Evolutionary conservation across 2,888 invertebrate species (phyloP).

Genomic region (Formica aserva): DNA sequence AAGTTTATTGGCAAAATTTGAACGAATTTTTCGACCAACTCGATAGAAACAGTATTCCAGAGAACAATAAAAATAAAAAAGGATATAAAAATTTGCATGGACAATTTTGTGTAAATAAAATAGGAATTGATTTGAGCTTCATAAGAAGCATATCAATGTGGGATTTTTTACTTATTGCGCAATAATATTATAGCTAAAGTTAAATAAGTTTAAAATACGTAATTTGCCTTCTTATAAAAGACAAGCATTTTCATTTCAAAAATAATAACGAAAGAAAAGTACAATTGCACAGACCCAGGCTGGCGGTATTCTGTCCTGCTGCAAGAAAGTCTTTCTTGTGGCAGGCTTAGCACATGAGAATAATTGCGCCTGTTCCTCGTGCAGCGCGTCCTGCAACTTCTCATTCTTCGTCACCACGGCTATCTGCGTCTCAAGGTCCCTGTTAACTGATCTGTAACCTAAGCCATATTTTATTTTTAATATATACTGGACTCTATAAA

Average conservation of each 20-base stretch:
- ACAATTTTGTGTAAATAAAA: neutral
- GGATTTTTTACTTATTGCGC: slow-evolving; percentile 3
- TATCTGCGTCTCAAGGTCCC: slow-evolving; percentile 97
- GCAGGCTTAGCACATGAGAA: slow-evolving; percentile 89
- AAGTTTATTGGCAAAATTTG: neutral
- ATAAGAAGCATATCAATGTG: neutral
- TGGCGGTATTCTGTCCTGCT: slow-evolving; percentile 81
- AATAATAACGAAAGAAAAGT: slow-evolving; percentile 83
- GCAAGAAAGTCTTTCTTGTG: slow-evolving; percentile 84
- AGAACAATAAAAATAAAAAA: neutral
- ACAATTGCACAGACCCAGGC: slow-evolving; percentile 82
- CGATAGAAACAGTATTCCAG: neutral
- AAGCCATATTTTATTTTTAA: slow-evolving; percentile 4
- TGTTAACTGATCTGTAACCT: slow-evolving; percentile 93
- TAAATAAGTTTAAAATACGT: slow-evolving; percentile 30
- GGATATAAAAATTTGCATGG: neutral
- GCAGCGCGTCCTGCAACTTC: slow-evolving; percentile 89
- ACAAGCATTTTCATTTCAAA: slow-evolving; percentile 54
- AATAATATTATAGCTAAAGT: slow-evolving; percentile 14
- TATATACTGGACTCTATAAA: neutral
- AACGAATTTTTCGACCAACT: neutral
- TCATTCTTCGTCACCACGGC: slow-evolving; percentile 93
- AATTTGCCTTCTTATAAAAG: neutral
- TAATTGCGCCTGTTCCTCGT: slow-evolving; percentile 91
- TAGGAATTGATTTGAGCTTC: neutral